A percentile compares a stretch with the other conserved stretches of the same genome.
Evolutionary conservation across 2,888 invertebrate species (phyloP).

Genomic region (Ophion obscuratus): DNA sequence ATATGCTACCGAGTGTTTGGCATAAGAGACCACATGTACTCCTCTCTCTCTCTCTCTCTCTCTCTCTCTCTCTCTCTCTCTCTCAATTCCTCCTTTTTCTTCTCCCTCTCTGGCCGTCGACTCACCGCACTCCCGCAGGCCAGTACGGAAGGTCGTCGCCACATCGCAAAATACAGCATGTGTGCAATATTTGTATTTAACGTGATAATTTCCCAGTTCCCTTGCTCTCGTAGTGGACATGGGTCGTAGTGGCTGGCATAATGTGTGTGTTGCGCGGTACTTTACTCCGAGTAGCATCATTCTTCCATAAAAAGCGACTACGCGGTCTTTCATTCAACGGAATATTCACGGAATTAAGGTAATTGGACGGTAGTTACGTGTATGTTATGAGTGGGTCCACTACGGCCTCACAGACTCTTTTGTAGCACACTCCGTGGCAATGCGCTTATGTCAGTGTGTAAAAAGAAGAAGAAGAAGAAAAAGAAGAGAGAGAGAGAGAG

Average conservation of each 20-base stretch:
- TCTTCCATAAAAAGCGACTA: slow-evolving; percentile 43
- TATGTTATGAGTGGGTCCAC: slow-evolving; percentile 46
- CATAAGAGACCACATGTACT: too few species aligned
- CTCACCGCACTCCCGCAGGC: not conserved
- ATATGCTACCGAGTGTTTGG: too few species aligned
- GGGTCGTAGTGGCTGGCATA: not conserved
- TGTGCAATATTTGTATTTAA: slow-evolving; percentile 11
- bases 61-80: not conserved
- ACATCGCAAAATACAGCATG: slow-evolving; percentile 7
- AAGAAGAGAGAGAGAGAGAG: not conserved
- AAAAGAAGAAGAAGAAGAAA: not conserved
- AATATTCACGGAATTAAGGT: slow-evolving; percentile 83
- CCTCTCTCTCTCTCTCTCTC: not conserved
- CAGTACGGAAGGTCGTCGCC: slow-evolving; percentile 16
- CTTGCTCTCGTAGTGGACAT: slow-evolving; percentile 2
- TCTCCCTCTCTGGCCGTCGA: not conserved
- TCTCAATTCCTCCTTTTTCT: not conserved
- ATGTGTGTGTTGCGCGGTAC: slow-evolving; percentile 36
- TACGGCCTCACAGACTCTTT: not conserved
- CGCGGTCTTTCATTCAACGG: slow-evolving; percentile 76
- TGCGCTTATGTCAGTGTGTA: slow-evolving; percentile 29
- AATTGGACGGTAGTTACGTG: slow-evolving; percentile 78
- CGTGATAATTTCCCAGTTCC: slow-evolving; percentile 37
- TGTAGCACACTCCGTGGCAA: not conserved
- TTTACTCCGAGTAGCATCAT: slow-evolving; percentile 31